Conservation (phyloP, 2,888 invertebrate species). For the Chouioia cunea region DNA sequence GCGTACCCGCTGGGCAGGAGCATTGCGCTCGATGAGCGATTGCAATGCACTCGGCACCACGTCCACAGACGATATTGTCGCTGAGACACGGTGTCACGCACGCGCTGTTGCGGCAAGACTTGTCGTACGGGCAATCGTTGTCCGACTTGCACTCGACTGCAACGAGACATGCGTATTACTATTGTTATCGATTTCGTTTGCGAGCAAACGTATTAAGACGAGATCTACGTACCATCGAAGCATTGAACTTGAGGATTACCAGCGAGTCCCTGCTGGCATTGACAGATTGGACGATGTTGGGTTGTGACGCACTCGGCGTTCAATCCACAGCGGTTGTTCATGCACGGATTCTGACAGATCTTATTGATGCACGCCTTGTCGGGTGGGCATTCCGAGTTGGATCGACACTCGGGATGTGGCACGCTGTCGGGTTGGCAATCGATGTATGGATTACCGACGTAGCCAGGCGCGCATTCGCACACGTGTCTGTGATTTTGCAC, state of each 20-base stretch:
- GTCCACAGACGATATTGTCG: conserved; percentile 79
- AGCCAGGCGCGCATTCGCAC: conserved; percentile 81
- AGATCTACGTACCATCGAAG: conserved; percentile 82
- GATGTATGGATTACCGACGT: conserved; percentile 84
- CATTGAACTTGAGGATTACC: conserved; percentile 89
- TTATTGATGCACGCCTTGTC: conserved; percentile 85
- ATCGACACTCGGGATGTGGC: conserved; percentile 75
- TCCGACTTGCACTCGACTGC: conserved; percentile 85
- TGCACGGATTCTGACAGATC: conserved; percentile 86
- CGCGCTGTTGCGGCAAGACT: conserved; percentile 82
- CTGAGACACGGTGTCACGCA: conserved; percentile 84
- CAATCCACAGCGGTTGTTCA: conserved; percentile 83
- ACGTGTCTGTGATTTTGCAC: conserved; percentile 81
- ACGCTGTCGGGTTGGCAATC: conserved; percentile 77
- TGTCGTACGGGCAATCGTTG: conserved; percentile 86
- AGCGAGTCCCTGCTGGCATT: conserved; percentile 87
- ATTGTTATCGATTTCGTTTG: background rate
- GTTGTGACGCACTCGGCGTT: conserved; percentile 84
- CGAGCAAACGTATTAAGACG: conserved; percentile 17
- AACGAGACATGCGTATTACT: conserved; percentile 25
- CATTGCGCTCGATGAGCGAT: conserved; percentile 85
- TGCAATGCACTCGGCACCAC: conserved; percentile 82
- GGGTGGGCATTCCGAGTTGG: conserved; percentile 81
- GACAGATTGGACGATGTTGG: conserved; percentile 85
- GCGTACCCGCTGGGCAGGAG: conserved; percentile 85